These are phyloP conservation scores for Drosophila phalerata DNA, from an alignment of 2,888 invertebrate species.

Conservation along the genomic window DNA sequence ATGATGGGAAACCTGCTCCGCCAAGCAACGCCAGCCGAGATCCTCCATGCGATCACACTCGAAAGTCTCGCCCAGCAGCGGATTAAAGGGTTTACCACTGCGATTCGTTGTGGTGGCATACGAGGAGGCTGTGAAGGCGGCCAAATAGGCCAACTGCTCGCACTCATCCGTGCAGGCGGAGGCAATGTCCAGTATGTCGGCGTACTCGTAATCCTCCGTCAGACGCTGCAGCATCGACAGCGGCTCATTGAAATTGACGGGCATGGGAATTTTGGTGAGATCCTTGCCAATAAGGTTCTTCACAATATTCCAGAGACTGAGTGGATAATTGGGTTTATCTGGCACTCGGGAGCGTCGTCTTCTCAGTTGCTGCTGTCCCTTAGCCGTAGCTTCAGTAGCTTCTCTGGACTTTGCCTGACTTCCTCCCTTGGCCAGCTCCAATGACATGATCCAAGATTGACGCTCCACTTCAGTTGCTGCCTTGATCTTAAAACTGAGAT, in stretches of 20 bases:
- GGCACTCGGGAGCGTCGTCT: conserved; percentile 93
- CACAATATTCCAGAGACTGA: conserved; percentile 99
- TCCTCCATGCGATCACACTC: conserved; percentile 98
- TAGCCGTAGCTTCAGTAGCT: not conserved
- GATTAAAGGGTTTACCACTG: conserved; percentile 99
- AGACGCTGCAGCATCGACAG: conserved; percentile 98
- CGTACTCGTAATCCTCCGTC: conserved; percentile 99
- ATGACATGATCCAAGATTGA: conserved; percentile 98
- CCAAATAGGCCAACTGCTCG: conserved; percentile 97
- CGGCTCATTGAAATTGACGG: conserved; percentile 99
- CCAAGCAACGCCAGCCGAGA: conserved; percentile 96
- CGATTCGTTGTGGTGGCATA: conserved; percentile 94
- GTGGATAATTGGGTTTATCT: conserved; percentile 96
- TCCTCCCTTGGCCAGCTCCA: conserved; percentile 96
- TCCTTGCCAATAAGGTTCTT: conserved; percentile 99
- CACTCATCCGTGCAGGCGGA: conserved; percentile 93
- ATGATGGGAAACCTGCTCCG: conserved; percentile 99
- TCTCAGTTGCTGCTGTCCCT: not conserved
- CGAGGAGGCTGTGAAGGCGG: conserved; percentile 97
- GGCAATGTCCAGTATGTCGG: conserved; percentile 95
- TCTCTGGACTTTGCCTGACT: conserved; percentile 90
- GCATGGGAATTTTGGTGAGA: conserved; percentile 99
- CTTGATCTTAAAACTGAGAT: conserved; percentile 91
- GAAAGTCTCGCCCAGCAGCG: conserved; percentile 97
- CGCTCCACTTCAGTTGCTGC: conserved; percentile 98